These are phyloP conservation scores for Sympetrum striolatum DNA, from an alignment of 2,888 invertebrate species.

Conservation along the genomic window DNA sequence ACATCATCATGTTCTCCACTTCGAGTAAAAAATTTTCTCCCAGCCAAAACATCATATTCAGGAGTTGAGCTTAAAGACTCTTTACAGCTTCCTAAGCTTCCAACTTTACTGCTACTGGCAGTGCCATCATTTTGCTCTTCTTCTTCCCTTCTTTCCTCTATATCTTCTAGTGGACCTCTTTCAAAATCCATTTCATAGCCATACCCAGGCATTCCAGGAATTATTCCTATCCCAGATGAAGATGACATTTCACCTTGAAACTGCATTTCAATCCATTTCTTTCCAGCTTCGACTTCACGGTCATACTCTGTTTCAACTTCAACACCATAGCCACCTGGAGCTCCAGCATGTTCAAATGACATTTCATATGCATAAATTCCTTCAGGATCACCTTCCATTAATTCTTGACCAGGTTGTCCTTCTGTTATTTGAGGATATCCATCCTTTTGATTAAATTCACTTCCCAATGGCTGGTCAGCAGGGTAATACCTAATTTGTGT, in stretches of 20 bases:
- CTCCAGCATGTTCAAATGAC: slow-evolving; percentile 50
- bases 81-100: slow-evolving; percentile 73
- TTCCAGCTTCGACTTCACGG: slow-evolving; percentile 69
- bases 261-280: slow-evolving; percentile 91
- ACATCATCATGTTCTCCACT: slow-evolving; percentile 90
- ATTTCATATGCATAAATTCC: slow-evolving; percentile 47
- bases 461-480: slow-evolving; percentile 52
- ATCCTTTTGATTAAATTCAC: background rate
- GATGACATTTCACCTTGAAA: slow-evolving; percentile 74
- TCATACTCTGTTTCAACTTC: slow-evolving; percentile 62
- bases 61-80: slow-evolving; percentile 92
- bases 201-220: slow-evolving; percentile 66
- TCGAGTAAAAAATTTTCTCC: slow-evolving; percentile 81
- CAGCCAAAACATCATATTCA: slow-evolving; percentile 85
- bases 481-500: slow-evolving; percentile 62
- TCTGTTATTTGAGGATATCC: background rate
- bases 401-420: background rate
- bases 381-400: slow-evolving; percentile 55
- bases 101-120: slow-evolving; percentile 74
- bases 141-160: slow-evolving; percentile 70
- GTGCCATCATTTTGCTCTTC: slow-evolving; percentile 90
- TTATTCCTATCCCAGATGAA: slow-evolving; percentile 56
- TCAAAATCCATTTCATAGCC: slow-evolving; percentile 69
- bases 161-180: slow-evolving; percentile 81
- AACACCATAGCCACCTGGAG: slow-evolving; percentile 52